Base-by-base conservation (phyloP, 1,140 invertebrate genomes). In the Atopsyche davidsoni region DNA sequence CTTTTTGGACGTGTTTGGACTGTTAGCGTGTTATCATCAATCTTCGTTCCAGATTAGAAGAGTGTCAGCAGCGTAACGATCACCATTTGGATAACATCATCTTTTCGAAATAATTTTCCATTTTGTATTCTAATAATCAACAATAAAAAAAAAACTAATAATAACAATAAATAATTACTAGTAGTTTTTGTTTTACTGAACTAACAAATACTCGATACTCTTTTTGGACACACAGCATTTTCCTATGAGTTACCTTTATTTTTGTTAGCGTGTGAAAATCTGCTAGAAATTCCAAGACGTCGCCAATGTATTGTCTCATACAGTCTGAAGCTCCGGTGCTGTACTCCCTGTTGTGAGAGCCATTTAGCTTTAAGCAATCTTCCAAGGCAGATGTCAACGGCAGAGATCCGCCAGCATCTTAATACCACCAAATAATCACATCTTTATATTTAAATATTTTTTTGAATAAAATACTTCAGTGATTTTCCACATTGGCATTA, bases 211-310 rank as follows among this genome's bases (percentile, higher is more conserved):
- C n/a, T n/a, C n/a, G n/a, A n/a, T n/a, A n/a, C n/a, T n/a, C n/a
- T n/a, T n/a, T n/a, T n/a, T n/a, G n/a, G n/a, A n/a, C n/a, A n/a
- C n/a, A n/a, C n/a, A n/a, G n/a, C n/a, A n/a, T n/a, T n/a, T n/a
- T n/a, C n/a, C n/a, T n/a, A n/a, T n/a, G n/a, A n/a, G n/a, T 60
- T 70, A 94, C 92, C 81, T 98, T 98, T 19, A 99, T 86, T 79
- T 96, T 98, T 46, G 86, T 92, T 34, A 98, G 79, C 0, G 95
- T 92, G 63, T 99, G 94, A 59, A 98, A 89, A 69, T 99, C 96
- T 9, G 89, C 84, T 52, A 99, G 78, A 65, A 99, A 96, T 42
- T 99, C 96, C 11, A 98, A 75, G 44, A 93, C 86, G 68, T 99
- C 96, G n/a, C 80, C 81, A 4, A 98, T 76, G 64, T 97, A 89